These are phyloP conservation scores for Proisotoma minuta DNA, from an alignment of 2,888 invertebrate species.

Conservation along the genomic window DNA sequence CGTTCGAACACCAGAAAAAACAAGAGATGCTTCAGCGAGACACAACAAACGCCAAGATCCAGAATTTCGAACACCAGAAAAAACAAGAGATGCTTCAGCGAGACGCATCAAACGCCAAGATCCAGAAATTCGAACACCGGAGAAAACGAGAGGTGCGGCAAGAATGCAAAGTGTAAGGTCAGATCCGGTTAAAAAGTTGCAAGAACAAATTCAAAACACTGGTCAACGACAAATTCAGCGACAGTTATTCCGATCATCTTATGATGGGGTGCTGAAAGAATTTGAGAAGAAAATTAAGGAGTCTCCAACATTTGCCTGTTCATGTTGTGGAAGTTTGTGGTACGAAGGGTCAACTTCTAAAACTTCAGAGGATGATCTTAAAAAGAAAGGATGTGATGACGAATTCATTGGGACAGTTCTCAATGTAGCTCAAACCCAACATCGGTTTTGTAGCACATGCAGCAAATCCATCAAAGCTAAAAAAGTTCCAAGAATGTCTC, in stretches of 20 bases:
- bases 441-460: background rate
- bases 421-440: background rate
- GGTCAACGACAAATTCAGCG: background rate
- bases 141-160: background rate
- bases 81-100: background rate
- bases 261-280: background rate
- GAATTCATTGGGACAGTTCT: background rate
- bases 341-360: background rate
- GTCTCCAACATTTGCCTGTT: background rate
- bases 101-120: background rate
- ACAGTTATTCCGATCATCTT: background rate
- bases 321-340: background rate
- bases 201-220: background rate
- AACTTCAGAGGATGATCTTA: background rate
- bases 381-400: background rate
- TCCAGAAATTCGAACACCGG: background rate
- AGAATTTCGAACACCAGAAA: background rate
- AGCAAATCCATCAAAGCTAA: background rate
- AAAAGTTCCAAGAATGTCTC: background rate
- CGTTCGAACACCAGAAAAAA: too few species aligned
- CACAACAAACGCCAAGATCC: conserved; percentile 15
- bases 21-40: background rate
- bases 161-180: conserved; percentile 13
- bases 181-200: background rate
- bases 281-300: background rate